Base-by-base conservation (phyloP, 2,113 vertebrate species). In the Cnemophilus loriae region DNA sequence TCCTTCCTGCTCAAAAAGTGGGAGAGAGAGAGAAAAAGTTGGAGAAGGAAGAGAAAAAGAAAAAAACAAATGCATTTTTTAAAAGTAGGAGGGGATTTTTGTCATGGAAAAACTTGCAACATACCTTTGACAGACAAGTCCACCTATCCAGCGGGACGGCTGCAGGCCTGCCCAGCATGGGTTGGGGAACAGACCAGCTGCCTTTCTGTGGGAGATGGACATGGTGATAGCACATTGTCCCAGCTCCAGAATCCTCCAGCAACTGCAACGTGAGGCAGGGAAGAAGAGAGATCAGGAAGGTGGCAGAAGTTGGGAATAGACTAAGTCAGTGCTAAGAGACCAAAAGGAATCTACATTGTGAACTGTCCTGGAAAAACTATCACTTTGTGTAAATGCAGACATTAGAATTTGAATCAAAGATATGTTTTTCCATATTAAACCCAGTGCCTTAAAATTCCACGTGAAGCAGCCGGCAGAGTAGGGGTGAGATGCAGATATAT, bases 1-100 rank as follows among this genome's bases (percentile, higher is more conserved):
- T 93, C 74, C 49, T 93, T 97, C 82, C 70, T 87, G 61, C 87
- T 85, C n/a, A 74, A 83, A 90, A 90, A 65, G 17, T 60, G 12
- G 61, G 70, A 22, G 30, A 91, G 84, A 41, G 49, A 95, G 24
- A 82, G 53, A 94, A 83, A 68, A 82, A 79, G n/a, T 69, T 76
- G 70, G 65, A 68, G 17, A 82, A 91, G 14, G 39, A 84, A 82
- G 19, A 28, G 52, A 35, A 80, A 79, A 46, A 59, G 0, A 61
- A 49, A 20, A 65, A 74, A 4, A 8, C 2, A 41, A 86, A 83
- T 27, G 32, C 1, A 2, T 87, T 81, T 56, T 93, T 91, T 67
- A 23, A 26, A 78, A 75, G 22, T 47, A 71, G 26, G 78, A 85
- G 41, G 46, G 13, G 12, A 46, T 79, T 77, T 95, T 92, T 90